Percentiles rank a stretch among this genome's conserved stretches.
Evolutionary conservation across 2,113 vertebrate species (phyloP).

Genomic region (crab-eating macaque (Macaca fascicularis)): DNA sequence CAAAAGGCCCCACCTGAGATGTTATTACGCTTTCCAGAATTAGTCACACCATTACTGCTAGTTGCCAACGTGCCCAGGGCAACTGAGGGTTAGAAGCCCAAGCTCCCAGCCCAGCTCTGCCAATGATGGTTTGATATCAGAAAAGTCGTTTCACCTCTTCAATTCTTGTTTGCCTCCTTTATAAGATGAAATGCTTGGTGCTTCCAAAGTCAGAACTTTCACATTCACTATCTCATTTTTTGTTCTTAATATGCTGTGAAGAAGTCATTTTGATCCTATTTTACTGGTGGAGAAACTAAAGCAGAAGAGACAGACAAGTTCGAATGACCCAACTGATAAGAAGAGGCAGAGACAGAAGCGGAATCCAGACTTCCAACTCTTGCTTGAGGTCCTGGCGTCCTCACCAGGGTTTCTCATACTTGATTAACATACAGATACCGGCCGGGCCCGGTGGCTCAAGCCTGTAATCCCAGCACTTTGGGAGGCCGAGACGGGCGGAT

Average conservation of each 20-base stretch:
- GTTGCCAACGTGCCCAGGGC: not conserved
- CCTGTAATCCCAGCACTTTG: too few relatives aligned
- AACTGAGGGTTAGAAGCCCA: not conserved
- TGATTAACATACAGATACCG: not conserved
- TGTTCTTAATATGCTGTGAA: not conserved
- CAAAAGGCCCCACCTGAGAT: slow-evolving; percentile 50
- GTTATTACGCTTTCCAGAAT: slow-evolving; percentile 79
- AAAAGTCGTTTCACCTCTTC: not conserved
- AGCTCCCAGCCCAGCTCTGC: not conserved
- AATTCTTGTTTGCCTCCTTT: not conserved
- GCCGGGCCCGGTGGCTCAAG: too few relatives aligned
- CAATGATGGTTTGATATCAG: not conserved
- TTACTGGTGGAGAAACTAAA: slow-evolving; percentile 30
- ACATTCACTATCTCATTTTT: not conserved
- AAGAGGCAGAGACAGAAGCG: not conserved
- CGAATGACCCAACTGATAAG: not conserved
- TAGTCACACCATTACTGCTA: slow-evolving; percentile 58
- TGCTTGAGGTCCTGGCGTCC: not conserved
- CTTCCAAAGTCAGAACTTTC: not conserved
- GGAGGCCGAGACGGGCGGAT: too few relatives aligned
- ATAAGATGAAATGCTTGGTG: not conserved
- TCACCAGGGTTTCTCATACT: not conserved
- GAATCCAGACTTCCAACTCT: not conserved
- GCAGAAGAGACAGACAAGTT: not conserved
- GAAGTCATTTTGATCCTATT: not conserved